Evolutionary conservation across 2,797 vertebrate genomes (phyloP), one percentile per base, ranked within the genome.

Genomic region (Chelidonichthys spinosus): DNA sequence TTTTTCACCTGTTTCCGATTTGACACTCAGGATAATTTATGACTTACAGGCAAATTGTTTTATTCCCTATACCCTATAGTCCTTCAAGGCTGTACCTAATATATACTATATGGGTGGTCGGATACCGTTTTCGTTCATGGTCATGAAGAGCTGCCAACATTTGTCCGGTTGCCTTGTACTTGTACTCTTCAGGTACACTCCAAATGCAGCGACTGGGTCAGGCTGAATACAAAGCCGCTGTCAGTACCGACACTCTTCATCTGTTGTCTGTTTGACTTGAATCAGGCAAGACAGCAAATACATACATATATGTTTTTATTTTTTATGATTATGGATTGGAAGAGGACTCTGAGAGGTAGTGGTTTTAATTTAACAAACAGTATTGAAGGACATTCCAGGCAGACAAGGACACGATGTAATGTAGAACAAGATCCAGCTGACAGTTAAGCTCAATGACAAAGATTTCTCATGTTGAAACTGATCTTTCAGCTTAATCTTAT

Each of bases 261-360:
- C 72, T 79, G 68, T 54, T 66, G 47, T 69, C 52, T 61, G 63
- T 71, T 59, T 73, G 11, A 79, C 64, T 74, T 72, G 62, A 70
- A 49, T 13, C 40, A 39, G 58, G 39, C 52, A 76, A 60, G 55
- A 42, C 36, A 56, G 15, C 13, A 62, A 69, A 50, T 40, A 44
- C 37, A 50, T 10, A 9, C n/a, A n/a, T 11, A 37, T 25, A 35
- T 8, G 25, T 43, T 37, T 25, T 25, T 25, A 42, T 15, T 37
- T 71, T 66, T 5, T 33, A 6, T 1, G 10, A 36, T 37, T 37
- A 39, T 53, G 39, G 15, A n/a, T 43, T 62, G 25, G 17, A 36
- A 72, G 10, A 47, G 4, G 42, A 49, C 11, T 15, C 25, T 6
- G 14, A 50, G 53, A 49, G 17, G 25, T 15, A 33, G 4, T 63